Evolutionary conservation across 2,113 vertebrate species (phyloP), one percentile per base, ranked within the genome.

Genomic region (Thalassoma bifasciatum): DNA sequence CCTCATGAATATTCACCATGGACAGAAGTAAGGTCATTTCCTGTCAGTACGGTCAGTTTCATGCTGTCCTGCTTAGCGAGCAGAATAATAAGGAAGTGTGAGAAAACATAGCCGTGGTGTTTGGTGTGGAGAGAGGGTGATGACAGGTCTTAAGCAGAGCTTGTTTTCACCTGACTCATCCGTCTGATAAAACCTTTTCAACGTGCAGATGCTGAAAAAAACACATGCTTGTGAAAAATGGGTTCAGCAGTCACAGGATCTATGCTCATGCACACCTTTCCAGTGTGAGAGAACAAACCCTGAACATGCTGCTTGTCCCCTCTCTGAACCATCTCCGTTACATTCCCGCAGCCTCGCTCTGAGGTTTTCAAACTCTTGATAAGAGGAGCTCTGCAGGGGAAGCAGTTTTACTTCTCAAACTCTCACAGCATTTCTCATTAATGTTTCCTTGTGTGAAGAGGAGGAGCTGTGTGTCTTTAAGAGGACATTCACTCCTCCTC

Each of bases 21-120:
- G 54, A 21, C 67, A 66, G 72, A 86, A 81, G 85, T 82, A 82
- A 53, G 87, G 88, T 86, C 82, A 83, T 50, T 66, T 56, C 64
- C 65, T 83, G 75, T 84, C 69, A 68, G 74, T 68, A 36, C 61
- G 44, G 46, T 68, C 36, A 71, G 49, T 63, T 75, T 77, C 77
- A 72, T 79, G 60, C 59, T 49, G 51, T 40, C 57, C 40, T 64
- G 52, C 30, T 65, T 40, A 16, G 58, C 56, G 57, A 61, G 46
- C 30, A 38, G 52, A 49, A 47, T 47, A 47, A 47, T 47, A 19
- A 47, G 44, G 44, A 47, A 47, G 44, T 47, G 19, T n/a, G 44
- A 47, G 44, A 19, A 17, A 12, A 47, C 17, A 47, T 16, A 47
- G 17, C 5, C 19, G 17, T 19, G 44, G 17, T n/a, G 44, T 17